phyloP scores from a whole-genome alignment of 2,888 invertebrate species.

The Druceiella hillmani region DNA sequence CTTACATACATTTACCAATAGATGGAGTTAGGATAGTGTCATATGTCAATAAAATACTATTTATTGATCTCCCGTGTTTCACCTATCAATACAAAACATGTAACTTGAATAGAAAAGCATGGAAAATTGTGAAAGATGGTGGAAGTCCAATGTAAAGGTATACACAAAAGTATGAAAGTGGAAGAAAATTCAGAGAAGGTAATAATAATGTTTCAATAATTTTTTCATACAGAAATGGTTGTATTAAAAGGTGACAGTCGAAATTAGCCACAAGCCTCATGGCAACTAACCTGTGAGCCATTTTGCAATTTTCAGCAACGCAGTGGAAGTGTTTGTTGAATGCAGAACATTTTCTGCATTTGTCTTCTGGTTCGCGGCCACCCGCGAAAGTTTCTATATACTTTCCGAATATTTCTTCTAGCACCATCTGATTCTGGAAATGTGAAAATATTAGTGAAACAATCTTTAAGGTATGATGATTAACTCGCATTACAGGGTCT shows the following conservation, averaged over 20 bases:
- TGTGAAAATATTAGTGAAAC: neutral
- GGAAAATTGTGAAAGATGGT: too few relatives aligned
- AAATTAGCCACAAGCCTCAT: slow-evolving; percentile 17
- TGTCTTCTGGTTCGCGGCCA: slow-evolving; percentile 50
- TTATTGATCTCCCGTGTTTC: too few relatives aligned
- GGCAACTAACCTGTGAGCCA: slow-evolving; percentile 57
- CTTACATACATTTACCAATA: too few relatives aligned
- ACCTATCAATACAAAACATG: too few relatives aligned
- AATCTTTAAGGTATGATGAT: too few relatives aligned
- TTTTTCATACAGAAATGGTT: neutral
- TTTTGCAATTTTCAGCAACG: slow-evolving; percentile 68
- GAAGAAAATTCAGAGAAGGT: neutral
- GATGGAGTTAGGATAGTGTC: too few relatives aligned
- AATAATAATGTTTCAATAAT: neutral
- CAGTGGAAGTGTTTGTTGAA: slow-evolving; percentile 87
- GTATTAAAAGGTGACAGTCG: neutral
- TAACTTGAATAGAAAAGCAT: too few relatives aligned
- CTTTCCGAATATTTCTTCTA: slow-evolving; percentile 51
- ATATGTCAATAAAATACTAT: too few relatives aligned
- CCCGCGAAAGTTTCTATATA: slow-evolving; percentile 47
- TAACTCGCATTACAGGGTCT: too few relatives aligned
- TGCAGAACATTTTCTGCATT: slow-evolving; percentile 51
- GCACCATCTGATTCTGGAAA: slow-evolving; percentile 51
- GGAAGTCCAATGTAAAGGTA: too few relatives aligned
- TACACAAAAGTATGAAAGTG: too few relatives aligned